Conservation (phyloP, 23 tunicate genomes). For the Ciona savignyi region DNA sequence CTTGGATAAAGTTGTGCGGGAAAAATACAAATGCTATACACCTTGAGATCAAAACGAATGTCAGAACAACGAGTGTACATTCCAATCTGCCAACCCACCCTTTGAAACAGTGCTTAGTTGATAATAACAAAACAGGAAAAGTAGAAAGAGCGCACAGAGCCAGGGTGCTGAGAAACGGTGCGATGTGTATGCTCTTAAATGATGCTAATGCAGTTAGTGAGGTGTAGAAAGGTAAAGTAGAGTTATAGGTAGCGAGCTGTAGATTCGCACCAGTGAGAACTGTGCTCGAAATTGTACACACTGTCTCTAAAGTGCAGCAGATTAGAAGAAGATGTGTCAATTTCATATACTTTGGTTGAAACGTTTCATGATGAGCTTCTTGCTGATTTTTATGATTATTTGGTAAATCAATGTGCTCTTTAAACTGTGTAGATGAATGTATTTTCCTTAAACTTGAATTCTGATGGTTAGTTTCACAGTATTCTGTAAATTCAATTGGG, state of each 20-base stretch:
- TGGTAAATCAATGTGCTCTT: too few relatives aligned
- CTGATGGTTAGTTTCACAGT: neutral
- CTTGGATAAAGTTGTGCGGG: constrained; percentile 5
- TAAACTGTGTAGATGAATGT: too few relatives aligned
- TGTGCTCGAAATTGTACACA: too few relatives aligned
- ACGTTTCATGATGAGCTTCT: too few relatives aligned
- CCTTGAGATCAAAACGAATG: constrained; percentile 19
- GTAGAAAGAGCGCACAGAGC: neutral
- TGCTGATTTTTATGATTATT: too few relatives aligned
- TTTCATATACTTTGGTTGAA: too few relatives aligned
- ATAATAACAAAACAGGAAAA: constrained; percentile 3
- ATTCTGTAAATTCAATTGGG: too few relatives aligned
- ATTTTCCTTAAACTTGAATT: too few relatives aligned
- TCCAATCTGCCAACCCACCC: neutral
- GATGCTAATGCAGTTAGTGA: too few relatives aligned
- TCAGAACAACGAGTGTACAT: constrained; percentile 3
- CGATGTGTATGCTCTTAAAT: constrained; percentile 1
- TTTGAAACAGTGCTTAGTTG: constrained; percentile 16
- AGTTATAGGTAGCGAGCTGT: too few relatives aligned
- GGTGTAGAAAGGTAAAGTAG: too few relatives aligned
- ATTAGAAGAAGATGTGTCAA: constrained; percentile 5
- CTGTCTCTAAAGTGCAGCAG: constrained; percentile 9
- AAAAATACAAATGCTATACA: constrained; percentile 24
- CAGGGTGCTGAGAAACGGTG: constrained; percentile 9
- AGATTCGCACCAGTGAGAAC: too few relatives aligned